Evolutionary conservation across 2,888 invertebrate genomes (phyloP), one percentile per base, ranked within the genome.

Genomic region (Pachycephus smyrnensis): DNA sequence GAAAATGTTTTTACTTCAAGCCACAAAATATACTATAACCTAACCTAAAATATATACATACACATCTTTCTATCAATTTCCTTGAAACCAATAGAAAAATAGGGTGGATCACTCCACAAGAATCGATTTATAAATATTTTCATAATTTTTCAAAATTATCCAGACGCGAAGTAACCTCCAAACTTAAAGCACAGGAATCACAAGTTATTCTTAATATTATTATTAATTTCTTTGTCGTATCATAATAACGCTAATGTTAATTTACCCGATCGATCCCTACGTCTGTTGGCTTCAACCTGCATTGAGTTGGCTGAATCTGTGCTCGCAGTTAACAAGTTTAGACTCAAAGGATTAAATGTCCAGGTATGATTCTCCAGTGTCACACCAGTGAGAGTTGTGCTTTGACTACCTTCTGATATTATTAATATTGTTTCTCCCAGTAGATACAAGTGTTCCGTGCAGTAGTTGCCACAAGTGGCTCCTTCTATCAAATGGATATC

Each of bases 261-360:
- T 90, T 88, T 88, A 93, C 93, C 92, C 75, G 92, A 90, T 36
- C 94, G 94, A 89, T 94, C 94, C 77, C 93, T 93, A 80, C 93
- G 92, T 87, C 94, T 94, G 89, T 93, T 94, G 80, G 93, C 92
- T 84, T 94, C 94, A 85, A 95, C 95, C 77, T 93, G 93, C 94
- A 95, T 94, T 40, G 95, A 95, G 87, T 95, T 95, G 84, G 92
- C 92, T 15, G 92, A 55, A 69, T 84, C 82, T 9, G 80, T 76
- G 69, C 76, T 80, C n/a, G 33, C 75, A 80, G 94, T 93, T 69
- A 94, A 94, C 55, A 94, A 89, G 80, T 93, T 93, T 3, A 96
- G 95, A 88, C 96, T 96, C 80, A 94, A 92, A 1, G 97, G 96
- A 92, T 97, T 97, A 82, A 97, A 94, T 0, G 97, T 97, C 97